Conservation (phyloP, 2,797 vertebrate species). For the Spatula versicolor region DNA sequence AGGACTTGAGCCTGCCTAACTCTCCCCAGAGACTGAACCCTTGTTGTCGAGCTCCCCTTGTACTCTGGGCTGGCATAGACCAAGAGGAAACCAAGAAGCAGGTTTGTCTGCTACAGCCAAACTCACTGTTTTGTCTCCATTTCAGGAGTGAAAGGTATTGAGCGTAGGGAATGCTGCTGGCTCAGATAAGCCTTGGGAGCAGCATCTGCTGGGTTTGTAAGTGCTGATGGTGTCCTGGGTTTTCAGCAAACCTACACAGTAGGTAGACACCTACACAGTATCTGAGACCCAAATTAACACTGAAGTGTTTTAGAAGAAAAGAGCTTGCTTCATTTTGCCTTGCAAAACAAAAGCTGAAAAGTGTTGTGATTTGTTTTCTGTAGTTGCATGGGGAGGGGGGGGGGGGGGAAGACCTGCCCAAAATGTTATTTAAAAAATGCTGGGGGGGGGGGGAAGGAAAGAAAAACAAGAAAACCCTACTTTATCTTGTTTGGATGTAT, state of each 20-base stretch:
- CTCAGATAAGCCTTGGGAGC: neutral
- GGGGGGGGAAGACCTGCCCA: neutral
- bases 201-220: neutral
- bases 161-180: neutral
- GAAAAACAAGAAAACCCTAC: neutral
- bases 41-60: constrained; percentile 15
- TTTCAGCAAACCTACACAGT: neutral
- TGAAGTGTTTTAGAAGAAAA: neutral
- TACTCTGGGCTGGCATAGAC: constrained; percentile 82
- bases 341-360: neutral
- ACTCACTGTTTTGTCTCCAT: neutral
- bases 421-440: neutral
- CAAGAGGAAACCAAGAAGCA: constrained; percentile 85
- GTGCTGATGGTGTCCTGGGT: fast-evolving
- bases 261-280: neutral
- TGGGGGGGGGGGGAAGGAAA: no score
- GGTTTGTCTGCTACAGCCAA: constrained; percentile 66
- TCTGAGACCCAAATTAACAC: neutral
- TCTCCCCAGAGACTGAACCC: constrained; percentile 15
- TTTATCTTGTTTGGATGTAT: neutral
- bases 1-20: neutral
- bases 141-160: neutral
- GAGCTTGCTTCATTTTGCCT: neutral
- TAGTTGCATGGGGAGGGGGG: neutral
- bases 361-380: neutral